These are phyloP conservation scores for Pelvicachromis taeniatus DNA, from an alignment of 2,113 vertebrate genomes.

Conservation along the genomic window DNA sequence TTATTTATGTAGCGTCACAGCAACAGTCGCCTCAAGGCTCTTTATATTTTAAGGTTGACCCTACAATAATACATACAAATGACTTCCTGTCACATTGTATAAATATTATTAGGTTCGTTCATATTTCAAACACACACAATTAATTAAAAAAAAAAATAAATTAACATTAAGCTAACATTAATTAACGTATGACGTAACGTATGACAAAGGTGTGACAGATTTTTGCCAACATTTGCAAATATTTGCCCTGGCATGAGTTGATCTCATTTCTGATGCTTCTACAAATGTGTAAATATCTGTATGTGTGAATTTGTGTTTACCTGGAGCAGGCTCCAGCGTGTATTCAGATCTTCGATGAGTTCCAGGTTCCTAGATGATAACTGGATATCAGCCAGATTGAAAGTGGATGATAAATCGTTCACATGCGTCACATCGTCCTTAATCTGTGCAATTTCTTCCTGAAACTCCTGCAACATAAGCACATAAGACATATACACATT, in stretches of 20 bases:
- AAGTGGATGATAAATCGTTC: constrained; percentile 84
- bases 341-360: constrained; percentile 88
- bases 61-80: too few species aligned
- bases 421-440: constrained; percentile 86
- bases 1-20: too few species aligned
- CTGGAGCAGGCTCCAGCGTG: constrained; percentile 91
- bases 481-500: not conserved
- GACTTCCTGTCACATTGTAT: too few species aligned
- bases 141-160: too few species aligned
- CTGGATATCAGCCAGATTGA: constrained; percentile 79
- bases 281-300: not conserved
- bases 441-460: constrained; percentile 84
- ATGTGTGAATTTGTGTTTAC: constrained; percentile 54
- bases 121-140: too few species aligned
- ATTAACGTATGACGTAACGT: not conserved
- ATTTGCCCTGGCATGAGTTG: not conserved
- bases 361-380: constrained; percentile 86
- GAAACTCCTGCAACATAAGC: constrained; percentile 76
- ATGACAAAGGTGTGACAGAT: too few species aligned
- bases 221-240: not conserved
- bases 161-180: not conserved
- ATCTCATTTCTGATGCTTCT: not conserved
- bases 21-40: too few species aligned
- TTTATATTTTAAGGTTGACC: too few species aligned
- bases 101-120: too few species aligned